Evolutionary conservation across 2,888 invertebrate genomes (phyloP).

Genomic region (Rugalucina vietnamica): DNA sequence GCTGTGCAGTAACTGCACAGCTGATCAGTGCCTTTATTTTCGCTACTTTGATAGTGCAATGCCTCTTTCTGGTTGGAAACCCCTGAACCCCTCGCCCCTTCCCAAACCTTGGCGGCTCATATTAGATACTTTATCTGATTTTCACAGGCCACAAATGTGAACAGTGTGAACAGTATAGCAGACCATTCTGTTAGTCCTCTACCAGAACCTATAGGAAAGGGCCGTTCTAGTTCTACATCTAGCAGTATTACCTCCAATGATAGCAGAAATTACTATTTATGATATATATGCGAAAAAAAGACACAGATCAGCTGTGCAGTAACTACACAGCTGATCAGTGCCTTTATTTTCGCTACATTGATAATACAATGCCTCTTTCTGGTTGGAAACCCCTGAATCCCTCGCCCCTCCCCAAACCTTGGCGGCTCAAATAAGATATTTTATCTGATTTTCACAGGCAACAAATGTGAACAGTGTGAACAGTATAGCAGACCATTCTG

Average conservation of each 20-base stretch:
- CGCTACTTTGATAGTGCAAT: too few relatives aligned
- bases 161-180: not conserved
- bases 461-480: slow-evolving; percentile 33
- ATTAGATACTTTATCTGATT: not conserved
- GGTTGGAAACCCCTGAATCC: too few relatives aligned
- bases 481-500: slow-evolving; percentile 53
- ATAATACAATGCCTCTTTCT: too few relatives aligned
- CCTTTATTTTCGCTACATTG: too few relatives aligned
- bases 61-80: too few relatives aligned
- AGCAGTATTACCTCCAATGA: slow-evolving; percentile 76
- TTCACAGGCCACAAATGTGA: not conserved
- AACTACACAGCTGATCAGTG: too few relatives aligned
- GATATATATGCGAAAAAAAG: slow-evolving; percentile 26
- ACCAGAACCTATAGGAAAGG: slow-evolving; percentile 83
- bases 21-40: too few relatives aligned
- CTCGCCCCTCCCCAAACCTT: too few relatives aligned
- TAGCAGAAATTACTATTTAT: slow-evolving; percentile 1
- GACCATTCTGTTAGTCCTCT: slow-evolving; percentile 64
- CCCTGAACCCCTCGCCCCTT: too few relatives aligned
- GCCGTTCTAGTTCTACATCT: slow-evolving; percentile 74
- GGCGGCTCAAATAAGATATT: too few relatives aligned
- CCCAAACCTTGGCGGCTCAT: too few relatives aligned
- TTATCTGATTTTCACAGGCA: not conserved
- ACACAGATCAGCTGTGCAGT: slow-evolving; percentile 43
- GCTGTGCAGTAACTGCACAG: too few relatives aligned